Conservation (phyloP, 2,888 invertebrate genomes). For the Caenorhabditis sinica region DNA sequence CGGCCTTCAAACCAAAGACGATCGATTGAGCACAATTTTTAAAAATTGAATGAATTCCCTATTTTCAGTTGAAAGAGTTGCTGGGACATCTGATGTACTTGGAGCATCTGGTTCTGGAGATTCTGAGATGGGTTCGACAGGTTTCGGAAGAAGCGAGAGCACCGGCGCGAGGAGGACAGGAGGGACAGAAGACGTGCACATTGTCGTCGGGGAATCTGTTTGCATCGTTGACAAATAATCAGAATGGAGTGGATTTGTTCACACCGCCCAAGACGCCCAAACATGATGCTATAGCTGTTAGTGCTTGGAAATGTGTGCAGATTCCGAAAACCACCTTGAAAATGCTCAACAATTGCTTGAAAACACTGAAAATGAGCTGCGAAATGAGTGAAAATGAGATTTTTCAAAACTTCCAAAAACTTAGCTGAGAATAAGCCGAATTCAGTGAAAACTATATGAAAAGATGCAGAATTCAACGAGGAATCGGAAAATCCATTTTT, state of each 20-base stretch:
- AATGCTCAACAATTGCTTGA: too few species aligned
- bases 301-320: not conserved
- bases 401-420: too few species aligned
- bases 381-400: too few species aligned
- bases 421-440: too few species aligned
- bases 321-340: not conserved
- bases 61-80: slow-evolving; percentile 51
- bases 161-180: slow-evolving; percentile 12
- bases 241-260: slow-evolving; percentile 59
- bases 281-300: slow-evolving; percentile 28
- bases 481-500: too few species aligned
- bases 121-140: slow-evolving; percentile 65
- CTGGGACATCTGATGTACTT: slow-evolving; percentile 24
- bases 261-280: slow-evolving; percentile 49
- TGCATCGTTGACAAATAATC: slow-evolving; percentile 44
- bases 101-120: slow-evolving; percentile 49
- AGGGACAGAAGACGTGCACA: slow-evolving; percentile 47
- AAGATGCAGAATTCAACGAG: too few species aligned
- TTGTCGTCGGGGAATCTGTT: slow-evolving; percentile 46
- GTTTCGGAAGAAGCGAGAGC: slow-evolving; percentile 38
- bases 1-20: too few species aligned
- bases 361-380: too few species aligned
- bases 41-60: too few species aligned
- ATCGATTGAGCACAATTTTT: too few species aligned
- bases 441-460: too few species aligned